Evolutionary conservation across 2,797 vertebrate genomes (phyloP).

Genomic region (Pachyuromys duprasi): DNA sequence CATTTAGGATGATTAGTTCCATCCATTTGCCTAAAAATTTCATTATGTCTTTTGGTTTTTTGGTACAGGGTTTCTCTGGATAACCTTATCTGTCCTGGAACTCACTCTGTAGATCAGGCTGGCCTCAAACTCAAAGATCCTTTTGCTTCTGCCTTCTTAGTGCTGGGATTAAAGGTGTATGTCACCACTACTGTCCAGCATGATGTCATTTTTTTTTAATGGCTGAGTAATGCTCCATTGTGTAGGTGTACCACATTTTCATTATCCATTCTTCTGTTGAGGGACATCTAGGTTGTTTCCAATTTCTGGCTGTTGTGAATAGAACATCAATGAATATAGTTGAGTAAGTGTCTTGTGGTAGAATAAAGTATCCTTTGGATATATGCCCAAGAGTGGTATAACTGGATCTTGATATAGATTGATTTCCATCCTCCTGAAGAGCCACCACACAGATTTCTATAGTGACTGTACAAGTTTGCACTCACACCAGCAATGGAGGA

Average conservation of each 20-base stretch:
- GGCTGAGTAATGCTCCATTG: not conserved
- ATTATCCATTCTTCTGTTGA: not conserved
- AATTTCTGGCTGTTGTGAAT: not conserved
- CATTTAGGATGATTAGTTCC: not conserved
- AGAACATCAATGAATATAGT: not conserved
- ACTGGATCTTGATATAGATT: not conserved
- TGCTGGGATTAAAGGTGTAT: too few species aligned
- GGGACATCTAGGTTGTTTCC: not conserved
- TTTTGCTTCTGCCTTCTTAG: too few species aligned
- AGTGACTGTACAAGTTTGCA: not conserved
- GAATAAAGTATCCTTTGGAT: not conserved
- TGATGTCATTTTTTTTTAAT: too few species aligned
- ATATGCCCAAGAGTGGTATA: not conserved
- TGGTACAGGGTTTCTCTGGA: too few species aligned
- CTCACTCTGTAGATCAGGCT: too few species aligned
- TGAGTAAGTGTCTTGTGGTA: not conserved
- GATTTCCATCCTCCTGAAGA: not conserved
- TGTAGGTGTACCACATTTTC: not conserved
- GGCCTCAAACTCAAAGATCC: too few species aligned
- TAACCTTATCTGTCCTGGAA: too few species aligned
- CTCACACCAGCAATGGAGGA: not conserved
- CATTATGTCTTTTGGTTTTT: not conserved
- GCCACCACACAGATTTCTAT: not conserved
- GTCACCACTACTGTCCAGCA: too few species aligned
- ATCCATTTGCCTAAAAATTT: not conserved